A percentile compares a stretch with the other conserved stretches of the same genome.
phyloP scores from a whole-genome alignment of 2,113 vertebrate species.

The Chloebia gouldiae region DNA sequence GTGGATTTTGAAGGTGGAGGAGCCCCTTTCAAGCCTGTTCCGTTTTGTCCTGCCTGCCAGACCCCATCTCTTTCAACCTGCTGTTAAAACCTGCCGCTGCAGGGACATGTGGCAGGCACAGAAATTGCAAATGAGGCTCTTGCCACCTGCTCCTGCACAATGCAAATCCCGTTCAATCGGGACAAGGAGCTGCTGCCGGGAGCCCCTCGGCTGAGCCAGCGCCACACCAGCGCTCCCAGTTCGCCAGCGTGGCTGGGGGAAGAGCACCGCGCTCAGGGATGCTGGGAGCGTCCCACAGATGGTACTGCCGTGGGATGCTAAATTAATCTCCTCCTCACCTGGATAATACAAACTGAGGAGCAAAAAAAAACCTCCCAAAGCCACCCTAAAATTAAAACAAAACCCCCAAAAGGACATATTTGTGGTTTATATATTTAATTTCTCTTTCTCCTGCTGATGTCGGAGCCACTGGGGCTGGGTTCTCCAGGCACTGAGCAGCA shows the following conservation, averaged over 20 bases:
- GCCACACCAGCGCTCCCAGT: neutral
- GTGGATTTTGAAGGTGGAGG: fast-evolving
- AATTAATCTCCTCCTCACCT: neutral
- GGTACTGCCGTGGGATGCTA: neutral
- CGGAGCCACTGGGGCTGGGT: fast-evolving
- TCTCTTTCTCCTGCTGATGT: neutral
- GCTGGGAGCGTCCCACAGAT: fast-evolving
- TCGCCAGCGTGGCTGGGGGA: fast-evolving
- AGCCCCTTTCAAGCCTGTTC: neutral
- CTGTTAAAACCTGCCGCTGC: neutral
- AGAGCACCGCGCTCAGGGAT: fast-evolving
- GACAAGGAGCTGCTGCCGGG: neutral
- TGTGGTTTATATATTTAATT: neutral
- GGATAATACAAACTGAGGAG: neutral
- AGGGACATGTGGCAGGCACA: conserved; percentile 30
- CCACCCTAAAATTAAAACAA: neutral
- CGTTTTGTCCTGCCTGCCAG: neutral
- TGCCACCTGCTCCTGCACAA: neutral
- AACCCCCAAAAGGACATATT: neutral
- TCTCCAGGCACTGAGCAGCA: fast-evolving
- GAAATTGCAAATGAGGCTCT: conserved; percentile 37
- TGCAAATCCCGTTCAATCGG: neutral
- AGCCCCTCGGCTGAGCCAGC: neutral
- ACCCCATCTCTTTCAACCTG: neutral
- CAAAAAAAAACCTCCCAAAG: too few species aligned